Conservation (phyloP, 2,797 vertebrate genomes). For the Rhynchonycteris naso region DNA sequence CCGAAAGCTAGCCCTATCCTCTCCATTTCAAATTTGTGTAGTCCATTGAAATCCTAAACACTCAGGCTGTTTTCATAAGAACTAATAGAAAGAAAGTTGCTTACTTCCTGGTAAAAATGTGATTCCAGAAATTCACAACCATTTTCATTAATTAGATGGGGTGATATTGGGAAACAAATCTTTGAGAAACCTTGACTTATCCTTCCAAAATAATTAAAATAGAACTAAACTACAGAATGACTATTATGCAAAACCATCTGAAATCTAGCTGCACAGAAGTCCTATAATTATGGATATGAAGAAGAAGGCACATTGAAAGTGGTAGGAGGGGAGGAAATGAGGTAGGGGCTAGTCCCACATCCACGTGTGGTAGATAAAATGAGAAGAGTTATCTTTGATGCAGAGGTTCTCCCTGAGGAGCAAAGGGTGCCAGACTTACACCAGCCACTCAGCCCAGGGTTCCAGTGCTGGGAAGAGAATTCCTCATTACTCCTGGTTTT, state of each 20-base stretch:
- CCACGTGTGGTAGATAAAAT: not conserved
- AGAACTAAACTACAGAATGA: not conserved
- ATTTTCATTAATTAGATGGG: not conserved
- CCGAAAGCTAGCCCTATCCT: not conserved
- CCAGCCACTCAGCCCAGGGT: not conserved
- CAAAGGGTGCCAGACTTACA: not conserved
- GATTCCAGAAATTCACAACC: not conserved
- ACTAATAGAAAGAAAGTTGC: not conserved
- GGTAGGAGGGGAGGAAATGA: not conserved
- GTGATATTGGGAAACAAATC: accelerated
- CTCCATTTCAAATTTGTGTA: not conserved
- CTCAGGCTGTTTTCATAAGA: not conserved
- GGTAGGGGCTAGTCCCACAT: not conserved
- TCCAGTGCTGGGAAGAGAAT: not conserved
- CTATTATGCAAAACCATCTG: not conserved
- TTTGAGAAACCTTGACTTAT: not conserved
- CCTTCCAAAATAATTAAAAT: not conserved
- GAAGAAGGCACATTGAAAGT: not conserved
- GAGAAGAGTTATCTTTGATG: not conserved
- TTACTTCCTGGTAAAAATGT: not conserved
- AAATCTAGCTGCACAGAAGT: not conserved
- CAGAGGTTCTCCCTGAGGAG: not conserved
- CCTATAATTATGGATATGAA: not conserved
- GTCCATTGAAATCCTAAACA: not conserved
- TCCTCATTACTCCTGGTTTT: not conserved